Percentiles rank a stretch among this genome's conserved stretches.
phyloP scores from a whole-genome alignment of 2,797 vertebrate species.

The Otus scops region DNA sequence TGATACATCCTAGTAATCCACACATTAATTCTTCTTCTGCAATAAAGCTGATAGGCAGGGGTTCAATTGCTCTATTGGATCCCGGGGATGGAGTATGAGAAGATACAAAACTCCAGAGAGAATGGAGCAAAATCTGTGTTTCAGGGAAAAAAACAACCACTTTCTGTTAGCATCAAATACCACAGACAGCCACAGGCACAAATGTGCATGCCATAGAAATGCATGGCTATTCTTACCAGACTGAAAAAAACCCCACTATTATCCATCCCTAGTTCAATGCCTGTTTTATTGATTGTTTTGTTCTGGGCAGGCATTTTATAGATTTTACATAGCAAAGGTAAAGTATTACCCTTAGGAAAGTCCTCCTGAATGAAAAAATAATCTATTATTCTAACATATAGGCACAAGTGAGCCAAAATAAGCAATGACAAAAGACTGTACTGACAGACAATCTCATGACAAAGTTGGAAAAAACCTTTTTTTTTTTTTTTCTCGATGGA shows the following conservation, averaged over 20 bases:
- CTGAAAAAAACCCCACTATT: neutral
- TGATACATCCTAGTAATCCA: neutral
- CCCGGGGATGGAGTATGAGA: neutral
- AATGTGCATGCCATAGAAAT: neutral
- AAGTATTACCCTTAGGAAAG: neutral
- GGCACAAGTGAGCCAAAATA: neutral
- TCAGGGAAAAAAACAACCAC: neutral
- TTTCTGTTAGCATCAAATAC: neutral
- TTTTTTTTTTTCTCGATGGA: neutral
- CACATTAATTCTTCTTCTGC: neutral
- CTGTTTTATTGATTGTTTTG: slow-evolving; percentile 12
- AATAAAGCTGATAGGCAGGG: neutral
- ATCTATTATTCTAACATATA: neutral
- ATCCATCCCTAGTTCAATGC: neutral
- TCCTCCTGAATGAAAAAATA: neutral
- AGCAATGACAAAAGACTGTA: neutral
- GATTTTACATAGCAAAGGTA: neutral
- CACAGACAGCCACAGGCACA: neutral
- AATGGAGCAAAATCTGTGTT: neutral
- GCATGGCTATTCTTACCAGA: neutral
- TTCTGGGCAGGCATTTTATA: neutral
- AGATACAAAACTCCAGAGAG: neutral
- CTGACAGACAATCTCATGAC: neutral
- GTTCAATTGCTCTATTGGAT: neutral
- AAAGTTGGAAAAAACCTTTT: fast-evolving